Evolutionary conservation across 2,113 vertebrate species (phyloP).

Genomic region (Monopterus albus): DNA sequence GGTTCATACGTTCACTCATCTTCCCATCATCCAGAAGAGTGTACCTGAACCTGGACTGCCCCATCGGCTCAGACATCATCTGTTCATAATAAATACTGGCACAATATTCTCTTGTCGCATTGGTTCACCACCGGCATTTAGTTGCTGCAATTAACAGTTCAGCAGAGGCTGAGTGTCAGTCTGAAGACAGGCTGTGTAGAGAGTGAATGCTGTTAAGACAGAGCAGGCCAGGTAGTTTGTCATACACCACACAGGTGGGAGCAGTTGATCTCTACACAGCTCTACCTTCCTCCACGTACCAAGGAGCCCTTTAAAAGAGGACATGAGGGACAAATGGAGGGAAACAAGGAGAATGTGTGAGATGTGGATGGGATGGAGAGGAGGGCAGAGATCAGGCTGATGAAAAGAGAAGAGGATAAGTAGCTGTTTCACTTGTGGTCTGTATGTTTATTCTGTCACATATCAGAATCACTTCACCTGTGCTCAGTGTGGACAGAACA

Average conservation of each 20-base stretch:
- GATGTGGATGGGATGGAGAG: neutral
- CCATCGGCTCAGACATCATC: neutral
- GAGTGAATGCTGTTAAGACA: slow-evolving; percentile 26
- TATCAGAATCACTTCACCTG: no score
- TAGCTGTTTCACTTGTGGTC: no score
- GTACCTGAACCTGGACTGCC: no score
- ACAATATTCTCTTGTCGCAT: neutral
- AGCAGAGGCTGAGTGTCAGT: neutral
- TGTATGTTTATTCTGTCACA: no score
- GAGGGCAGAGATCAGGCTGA: no score
- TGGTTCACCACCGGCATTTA: neutral
- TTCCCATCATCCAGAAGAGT: no score
- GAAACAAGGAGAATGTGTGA: neutral
- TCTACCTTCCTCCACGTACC: slow-evolving; percentile 8
- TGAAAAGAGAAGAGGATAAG: neutral
- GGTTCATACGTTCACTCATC: no score
- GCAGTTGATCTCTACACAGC: slow-evolving; percentile 41
- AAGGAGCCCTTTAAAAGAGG: slow-evolving; percentile 41
- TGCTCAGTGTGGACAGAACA: no score
- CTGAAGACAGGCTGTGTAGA: slow-evolving; percentile 15
- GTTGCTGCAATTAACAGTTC: neutral
- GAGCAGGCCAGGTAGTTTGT: slow-evolving; percentile 29
- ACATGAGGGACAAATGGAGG: slow-evolving; percentile 14
- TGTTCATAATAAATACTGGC: neutral
- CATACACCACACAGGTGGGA: slow-evolving; percentile 45